These are phyloP conservation scores for Drosophila takahashii DNA, from an alignment of 1,140 invertebrate species.

Conservation along the genomic window DNA sequence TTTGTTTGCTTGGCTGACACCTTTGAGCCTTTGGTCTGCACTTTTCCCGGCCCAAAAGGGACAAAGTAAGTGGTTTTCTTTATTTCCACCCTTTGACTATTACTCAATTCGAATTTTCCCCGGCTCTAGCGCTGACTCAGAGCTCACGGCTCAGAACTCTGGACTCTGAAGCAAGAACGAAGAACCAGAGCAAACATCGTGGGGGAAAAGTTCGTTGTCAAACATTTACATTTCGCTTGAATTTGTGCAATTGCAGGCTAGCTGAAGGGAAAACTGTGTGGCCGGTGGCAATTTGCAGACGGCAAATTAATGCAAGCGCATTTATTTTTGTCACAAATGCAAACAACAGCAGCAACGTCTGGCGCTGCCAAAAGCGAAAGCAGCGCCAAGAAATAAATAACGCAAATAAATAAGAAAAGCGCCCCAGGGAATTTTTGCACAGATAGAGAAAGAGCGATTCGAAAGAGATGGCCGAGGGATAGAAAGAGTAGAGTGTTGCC, in stretches of 20 bases:
- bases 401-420: slow-evolving; percentile 82
- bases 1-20: slow-evolving; percentile 76
- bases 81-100: slow-evolving; percentile 34
- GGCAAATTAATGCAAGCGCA: slow-evolving; percentile 79
- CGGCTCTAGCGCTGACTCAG: slow-evolving; percentile 40
- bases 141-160: background rate
- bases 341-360: slow-evolving; percentile 74
- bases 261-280: slow-evolving; percentile 30
- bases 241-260: slow-evolving; percentile 75
- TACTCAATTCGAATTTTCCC: slow-evolving; percentile 55
- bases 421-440: slow-evolving; percentile 58
- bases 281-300: slow-evolving; percentile 79
- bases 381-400: slow-evolving; percentile 81
- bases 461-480: slow-evolving; percentile 8
- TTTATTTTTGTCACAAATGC: slow-evolving; percentile 82
- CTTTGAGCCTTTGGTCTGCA: slow-evolving; percentile 54
- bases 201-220: slow-evolving; percentile 74
- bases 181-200: slow-evolving; percentile 39
- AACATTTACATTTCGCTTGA: slow-evolving; percentile 83
- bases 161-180: background rate
- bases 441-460: slow-evolving; percentile 28
- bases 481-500: slow-evolving; percentile 23
- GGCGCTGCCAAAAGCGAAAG: slow-evolving; percentile 81
- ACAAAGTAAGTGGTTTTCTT: slow-evolving; percentile 67
- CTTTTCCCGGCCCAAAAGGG: slow-evolving; percentile 41